A percentile compares a stretch with the other conserved stretches of the same genome.
phyloP scores from a whole-genome alignment of 2,888 invertebrate genomes.

The Pyrrhia umbra region DNA sequence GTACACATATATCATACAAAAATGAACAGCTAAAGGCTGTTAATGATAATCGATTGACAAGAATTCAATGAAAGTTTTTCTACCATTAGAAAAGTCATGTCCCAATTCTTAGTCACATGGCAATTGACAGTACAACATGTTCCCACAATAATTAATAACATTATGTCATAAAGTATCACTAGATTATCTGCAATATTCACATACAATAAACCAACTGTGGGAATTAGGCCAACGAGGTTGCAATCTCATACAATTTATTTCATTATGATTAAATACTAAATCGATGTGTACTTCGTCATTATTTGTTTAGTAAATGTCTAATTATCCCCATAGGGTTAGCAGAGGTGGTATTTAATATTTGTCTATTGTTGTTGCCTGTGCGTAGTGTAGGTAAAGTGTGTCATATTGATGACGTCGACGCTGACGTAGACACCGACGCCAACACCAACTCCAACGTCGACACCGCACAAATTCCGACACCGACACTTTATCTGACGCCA shows the following conservation, averaged over 20 bases:
- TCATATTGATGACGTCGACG: no score
- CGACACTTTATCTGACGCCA: no score
- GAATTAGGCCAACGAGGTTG: constrained; percentile 38
- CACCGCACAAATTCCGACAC: no score
- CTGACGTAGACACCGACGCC: no score
- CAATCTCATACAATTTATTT: constrained; percentile 18
- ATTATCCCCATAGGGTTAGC: no score
- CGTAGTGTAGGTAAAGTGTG: no score
- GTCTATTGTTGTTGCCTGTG: no score
- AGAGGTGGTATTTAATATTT: no score
- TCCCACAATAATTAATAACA: constrained; percentile 48
- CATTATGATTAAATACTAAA: constrained; percentile 4
- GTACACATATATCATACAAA: no score
- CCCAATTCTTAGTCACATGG: constrained; percentile 6
- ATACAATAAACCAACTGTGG: constrained; percentile 26
- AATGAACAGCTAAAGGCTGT: no score
- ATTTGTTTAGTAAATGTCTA: no score
- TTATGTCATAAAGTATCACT: constrained; percentile 18
- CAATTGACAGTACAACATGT: constrained; percentile 8
- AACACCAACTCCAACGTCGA: no score
- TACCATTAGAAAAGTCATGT: constrained; percentile 3
- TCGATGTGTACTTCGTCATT: constrained; percentile 5
- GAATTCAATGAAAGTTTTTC: neutral
- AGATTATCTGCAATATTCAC: constrained; percentile 39
- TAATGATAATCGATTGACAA: neutral